These are phyloP conservation scores for Machimus atricapillus DNA, from an alignment of 2,888 invertebrate genomes.

Conservation along the genomic window DNA sequence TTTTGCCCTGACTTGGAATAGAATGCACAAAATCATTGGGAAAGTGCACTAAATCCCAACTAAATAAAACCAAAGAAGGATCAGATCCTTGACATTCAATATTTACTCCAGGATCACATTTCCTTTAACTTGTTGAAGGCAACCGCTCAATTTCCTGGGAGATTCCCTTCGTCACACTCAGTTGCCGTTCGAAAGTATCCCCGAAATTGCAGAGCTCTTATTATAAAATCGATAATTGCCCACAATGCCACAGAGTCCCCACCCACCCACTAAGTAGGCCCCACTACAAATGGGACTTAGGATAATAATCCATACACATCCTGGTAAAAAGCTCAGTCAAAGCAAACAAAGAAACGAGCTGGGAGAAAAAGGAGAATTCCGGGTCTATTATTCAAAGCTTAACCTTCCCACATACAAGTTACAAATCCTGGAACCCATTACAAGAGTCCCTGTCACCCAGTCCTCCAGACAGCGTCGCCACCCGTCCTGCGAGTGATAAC, in stretches of 20 bases:
- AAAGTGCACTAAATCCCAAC: neutral
- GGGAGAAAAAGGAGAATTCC: conserved; percentile 9
- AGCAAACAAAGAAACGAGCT: conserved; percentile 25
- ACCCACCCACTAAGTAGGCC: neutral
- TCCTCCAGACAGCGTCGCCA: neutral
- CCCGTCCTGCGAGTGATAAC: neutral
- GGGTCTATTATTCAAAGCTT: conserved; percentile 40
- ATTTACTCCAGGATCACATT: conserved; percentile 2
- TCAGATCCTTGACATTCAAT: neutral
- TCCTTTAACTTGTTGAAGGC: conserved; percentile 4
- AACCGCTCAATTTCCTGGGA: neutral
- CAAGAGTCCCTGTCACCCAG: conserved; percentile 14
- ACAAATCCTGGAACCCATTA: conserved; percentile 41
- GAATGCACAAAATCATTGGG: neutral
- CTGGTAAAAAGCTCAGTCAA: conserved; percentile 34
- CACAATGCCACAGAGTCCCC: conserved; percentile 11
- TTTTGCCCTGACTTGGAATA: neutral
- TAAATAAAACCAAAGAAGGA: neutral
- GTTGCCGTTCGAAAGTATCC: neutral
- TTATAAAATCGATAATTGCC: conserved; percentile 27
- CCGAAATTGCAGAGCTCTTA: conserved; percentile 20
- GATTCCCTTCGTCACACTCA: neutral
- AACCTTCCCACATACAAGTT: conserved; percentile 35
- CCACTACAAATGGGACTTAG: conserved; percentile 30
- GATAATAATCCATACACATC: conserved; percentile 35